Base-by-base conservation (phyloP, 2,113 vertebrate species). In the Helogale parvula region DNA sequence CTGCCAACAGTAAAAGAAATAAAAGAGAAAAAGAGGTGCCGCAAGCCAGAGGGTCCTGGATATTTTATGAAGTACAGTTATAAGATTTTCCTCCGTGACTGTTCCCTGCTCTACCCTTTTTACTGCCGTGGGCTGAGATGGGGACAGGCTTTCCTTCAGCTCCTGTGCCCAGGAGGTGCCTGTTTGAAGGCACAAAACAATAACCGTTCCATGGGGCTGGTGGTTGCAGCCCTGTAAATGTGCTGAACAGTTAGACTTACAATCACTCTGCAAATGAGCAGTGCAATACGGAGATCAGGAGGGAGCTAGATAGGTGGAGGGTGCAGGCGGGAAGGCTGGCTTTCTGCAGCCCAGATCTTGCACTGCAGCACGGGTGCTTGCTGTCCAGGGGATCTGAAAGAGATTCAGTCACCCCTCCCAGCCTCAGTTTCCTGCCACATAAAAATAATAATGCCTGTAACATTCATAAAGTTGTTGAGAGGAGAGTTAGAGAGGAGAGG, bases 11-110 rank as follows among this genome's bases (percentile, higher is more conserved):
- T 60, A 1, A 33, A 66, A 68, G 50, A 83, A 23, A 77, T 52
- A 76, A 92, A 88, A 87, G 31, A 95, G 47, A 86, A 60, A 81
- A 85, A 41, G 7, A 17, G 21, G 0, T 91, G 41, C 71, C 19
- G 66, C 71, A 52, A 8, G 45, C 35, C 5, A 2, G 94, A 88
- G 45, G 76, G 27, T 14, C 63, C 5, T 72, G 76, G 29, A 15
- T 82, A 1, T 35, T 84, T 41, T 31, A 16, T 33, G 71, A 79
- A 11, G 17, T 25, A 8, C 41, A 68, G 68, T 60, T 25, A 5
- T n/a, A 47, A 85, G 60, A 25, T 23, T 81, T 85, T 29, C 33
- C 85, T 54, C 1, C 33, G 17, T 38, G 31, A 68, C 74, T 5
- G 15, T 60, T 54, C 9, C 23, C 57, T 71, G 1, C 31, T 60